Percentiles rank a stretch among this genome's conserved stretches.
These are phyloP conservation scores for Acanthacorydalis orientalis DNA, from an alignment of 2,888 invertebrate species.

Conservation along the genomic window DNA sequence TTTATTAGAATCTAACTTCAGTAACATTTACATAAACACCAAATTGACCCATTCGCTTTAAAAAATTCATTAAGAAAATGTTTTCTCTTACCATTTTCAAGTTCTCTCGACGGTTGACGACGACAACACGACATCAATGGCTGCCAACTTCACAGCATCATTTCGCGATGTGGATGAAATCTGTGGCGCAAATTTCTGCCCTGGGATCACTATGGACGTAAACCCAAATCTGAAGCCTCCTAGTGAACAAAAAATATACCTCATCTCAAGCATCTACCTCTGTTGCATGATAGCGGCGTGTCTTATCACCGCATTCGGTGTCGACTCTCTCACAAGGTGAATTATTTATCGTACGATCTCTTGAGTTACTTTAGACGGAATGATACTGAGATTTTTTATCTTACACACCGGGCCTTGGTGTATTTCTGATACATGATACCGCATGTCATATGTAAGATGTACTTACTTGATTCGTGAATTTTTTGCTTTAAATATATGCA, in stretches of 20 bases:
- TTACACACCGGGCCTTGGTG: too few relatives aligned
- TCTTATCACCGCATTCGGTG: conserved; percentile 54
- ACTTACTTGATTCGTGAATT: too few relatives aligned
- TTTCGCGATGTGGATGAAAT: conserved; percentile 19
- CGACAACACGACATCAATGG: too few relatives aligned
- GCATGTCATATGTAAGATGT: too few relatives aligned
- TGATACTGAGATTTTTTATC: background rate
- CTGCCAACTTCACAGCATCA: conserved; percentile 14
- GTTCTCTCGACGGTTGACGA: too few relatives aligned
- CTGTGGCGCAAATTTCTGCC: conserved; percentile 65
- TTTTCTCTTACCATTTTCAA: too few relatives aligned
- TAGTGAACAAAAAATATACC: conserved; percentile 51
- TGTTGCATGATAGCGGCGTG: conserved; percentile 62
- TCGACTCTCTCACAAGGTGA: conserved; percentile 66
- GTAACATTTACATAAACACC: too few relatives aligned
- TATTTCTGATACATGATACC: too few relatives aligned
- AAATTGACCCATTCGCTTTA: too few relatives aligned
- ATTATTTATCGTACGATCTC: conserved; percentile 22
- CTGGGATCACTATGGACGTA: conserved; percentile 32
- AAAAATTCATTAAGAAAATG: too few relatives aligned
- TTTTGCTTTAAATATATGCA: too few relatives aligned
- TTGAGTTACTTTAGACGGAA: conserved; percentile 1
- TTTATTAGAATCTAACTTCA: too few relatives aligned
- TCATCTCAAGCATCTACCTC: conserved; percentile 66
- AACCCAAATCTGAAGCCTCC: conserved; percentile 60